phyloP scores from a whole-genome alignment of 2,797 vertebrate genomes.

The Ciconia nigra region DNA sequence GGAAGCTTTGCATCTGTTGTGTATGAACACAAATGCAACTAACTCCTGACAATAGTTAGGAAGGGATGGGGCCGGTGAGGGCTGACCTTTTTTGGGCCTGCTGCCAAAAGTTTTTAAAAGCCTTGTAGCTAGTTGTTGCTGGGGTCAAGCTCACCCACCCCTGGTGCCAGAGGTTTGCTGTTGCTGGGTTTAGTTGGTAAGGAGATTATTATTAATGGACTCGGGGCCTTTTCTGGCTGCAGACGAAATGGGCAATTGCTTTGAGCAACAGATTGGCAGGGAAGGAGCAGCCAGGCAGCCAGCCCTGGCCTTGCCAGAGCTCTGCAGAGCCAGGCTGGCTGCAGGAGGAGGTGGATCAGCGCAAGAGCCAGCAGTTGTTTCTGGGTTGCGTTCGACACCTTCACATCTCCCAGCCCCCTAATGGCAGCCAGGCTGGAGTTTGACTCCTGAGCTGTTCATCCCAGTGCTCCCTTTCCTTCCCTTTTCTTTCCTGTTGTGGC shows the following conservation, averaged over 20 bases:
- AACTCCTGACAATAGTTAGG: not conserved
- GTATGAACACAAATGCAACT: not conserved
- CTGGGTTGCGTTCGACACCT: not conserved
- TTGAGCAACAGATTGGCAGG: not conserved
- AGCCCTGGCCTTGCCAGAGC: not conserved
- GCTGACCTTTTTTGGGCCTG: not conserved
- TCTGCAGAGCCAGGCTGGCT: not conserved
- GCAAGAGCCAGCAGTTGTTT: not conserved
- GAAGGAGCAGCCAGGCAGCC: not conserved
- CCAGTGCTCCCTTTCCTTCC: not conserved
- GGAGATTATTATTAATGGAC: not conserved
- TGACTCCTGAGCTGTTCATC: not conserved
- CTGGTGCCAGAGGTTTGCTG: not conserved
- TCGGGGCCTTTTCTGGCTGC: not conserved
- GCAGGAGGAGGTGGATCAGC: not conserved
- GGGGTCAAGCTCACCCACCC: not conserved
- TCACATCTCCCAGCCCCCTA: not conserved
- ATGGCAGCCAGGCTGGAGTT: not conserved
- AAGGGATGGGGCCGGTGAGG: not conserved
- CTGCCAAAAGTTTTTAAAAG: not conserved
- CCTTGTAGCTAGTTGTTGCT: not conserved
- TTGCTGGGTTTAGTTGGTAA: not conserved
- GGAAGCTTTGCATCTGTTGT: not conserved
- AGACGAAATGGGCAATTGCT: not conserved
- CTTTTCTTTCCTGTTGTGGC: not conserved